phyloP scores from a whole-genome alignment of 2,888 invertebrate species.

The Anoncus sp. region DNA sequence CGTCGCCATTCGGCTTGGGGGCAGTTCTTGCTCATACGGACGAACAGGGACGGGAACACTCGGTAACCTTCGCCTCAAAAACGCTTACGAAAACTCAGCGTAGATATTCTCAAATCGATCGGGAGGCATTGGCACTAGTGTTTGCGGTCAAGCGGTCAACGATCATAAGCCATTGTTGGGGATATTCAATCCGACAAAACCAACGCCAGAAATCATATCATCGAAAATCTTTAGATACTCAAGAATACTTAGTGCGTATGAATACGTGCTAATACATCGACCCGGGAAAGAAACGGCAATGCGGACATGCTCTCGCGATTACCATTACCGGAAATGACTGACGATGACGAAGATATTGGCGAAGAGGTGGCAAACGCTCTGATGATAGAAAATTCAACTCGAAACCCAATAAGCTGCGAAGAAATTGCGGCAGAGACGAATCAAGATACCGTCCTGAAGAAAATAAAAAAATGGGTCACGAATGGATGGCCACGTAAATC shows the following conservation, averaged over 20 bases:
- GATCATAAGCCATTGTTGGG: constrained; percentile 36
- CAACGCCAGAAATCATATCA: constrained; percentile 28
- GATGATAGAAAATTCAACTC: constrained; percentile 35
- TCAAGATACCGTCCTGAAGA: constrained; percentile 19
- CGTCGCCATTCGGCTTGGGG: constrained; percentile 35
- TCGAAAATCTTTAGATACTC: constrained; percentile 35
- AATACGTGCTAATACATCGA: constrained; percentile 37
- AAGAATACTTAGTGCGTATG: constrained; percentile 28
- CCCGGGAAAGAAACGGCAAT: constrained; percentile 42
- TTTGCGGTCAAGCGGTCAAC: constrained; percentile 13
- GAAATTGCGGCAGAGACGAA: constrained; percentile 23
- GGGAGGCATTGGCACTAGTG: constrained; percentile 33
- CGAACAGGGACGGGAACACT: constrained; percentile 3
- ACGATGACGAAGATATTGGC: constrained; percentile 28
- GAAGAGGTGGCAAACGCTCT: too few species aligned
- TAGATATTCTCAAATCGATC: constrained; percentile 41
- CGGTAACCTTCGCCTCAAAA: constrained; percentile 27
- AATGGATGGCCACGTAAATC: constrained; percentile 30
- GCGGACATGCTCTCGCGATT: constrained; percentile 47
- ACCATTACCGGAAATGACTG: constrained; percentile 26
- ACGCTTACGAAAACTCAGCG: constrained; percentile 45
- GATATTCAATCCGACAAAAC: constrained; percentile 18
- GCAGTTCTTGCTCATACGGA: constrained; percentile 22
- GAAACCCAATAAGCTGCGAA: constrained; percentile 20
- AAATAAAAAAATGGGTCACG: constrained; percentile 23